phyloP scores from a whole-genome alignment of 1,140 invertebrate species.

The Heliconius congener region DNA sequence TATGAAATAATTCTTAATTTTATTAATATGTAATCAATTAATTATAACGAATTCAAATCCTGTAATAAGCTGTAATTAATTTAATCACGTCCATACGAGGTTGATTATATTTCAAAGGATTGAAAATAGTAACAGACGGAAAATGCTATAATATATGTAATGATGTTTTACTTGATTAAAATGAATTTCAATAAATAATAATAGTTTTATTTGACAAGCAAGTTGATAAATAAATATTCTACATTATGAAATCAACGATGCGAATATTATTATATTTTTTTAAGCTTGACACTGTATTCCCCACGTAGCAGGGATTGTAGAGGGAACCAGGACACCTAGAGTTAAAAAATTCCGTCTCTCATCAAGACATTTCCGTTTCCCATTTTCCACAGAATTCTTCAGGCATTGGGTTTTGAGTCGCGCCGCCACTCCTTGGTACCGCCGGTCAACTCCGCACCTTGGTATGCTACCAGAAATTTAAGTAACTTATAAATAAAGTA shows the following conservation, averaged over 20 bases:
- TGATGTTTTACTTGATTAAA: not conserved
- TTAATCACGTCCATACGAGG: not conserved
- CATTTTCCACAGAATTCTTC: too few relatives aligned
- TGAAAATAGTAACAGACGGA: not conserved
- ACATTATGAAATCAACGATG: not conserved
- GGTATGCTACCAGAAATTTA: too few relatives aligned
- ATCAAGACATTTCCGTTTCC: too few relatives aligned
- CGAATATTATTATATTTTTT: not conserved
- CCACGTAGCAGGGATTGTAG: too few relatives aligned
- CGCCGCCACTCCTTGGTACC: too few relatives aligned
- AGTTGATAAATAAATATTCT: not conserved
- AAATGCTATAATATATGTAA: not conserved
- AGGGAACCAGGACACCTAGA: too few relatives aligned
- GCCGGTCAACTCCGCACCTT: too few relatives aligned
- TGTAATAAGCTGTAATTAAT: conserved; percentile 3
- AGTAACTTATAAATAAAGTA: too few relatives aligned
- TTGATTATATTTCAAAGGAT: not conserved
- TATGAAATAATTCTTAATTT: not conserved
- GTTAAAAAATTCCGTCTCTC: too few relatives aligned
- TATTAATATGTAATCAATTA: not conserved
- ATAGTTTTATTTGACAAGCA: not conserved
- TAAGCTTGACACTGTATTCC: not conserved
- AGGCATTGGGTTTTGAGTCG: too few relatives aligned
- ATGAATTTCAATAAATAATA: conserved; percentile 7
- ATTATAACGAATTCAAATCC: not conserved